Evolutionary conservation across 2,113 vertebrate genomes (phyloP), one percentile per base, ranked within the genome.

Genomic region (Chaenocephalus aceratus): DNA sequence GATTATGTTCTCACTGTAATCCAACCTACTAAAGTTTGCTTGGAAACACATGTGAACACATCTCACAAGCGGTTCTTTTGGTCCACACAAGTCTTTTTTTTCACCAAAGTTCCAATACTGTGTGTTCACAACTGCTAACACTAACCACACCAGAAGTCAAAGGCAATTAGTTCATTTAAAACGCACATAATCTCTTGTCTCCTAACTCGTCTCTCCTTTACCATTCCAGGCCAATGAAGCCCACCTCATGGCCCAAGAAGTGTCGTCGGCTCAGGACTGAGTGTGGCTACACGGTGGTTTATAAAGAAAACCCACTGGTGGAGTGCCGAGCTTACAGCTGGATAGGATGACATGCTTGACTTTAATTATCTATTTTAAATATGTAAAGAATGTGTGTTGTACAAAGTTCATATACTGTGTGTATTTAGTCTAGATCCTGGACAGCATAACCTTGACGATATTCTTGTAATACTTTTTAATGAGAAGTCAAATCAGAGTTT

Each of bases 271-370:
- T 91, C 69, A 67, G 53, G 34, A 87, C 84, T 11, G 66, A 78
- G 45, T 94, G 93, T 7, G 84, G 92, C 1, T 92, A 94, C 14
- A 72, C 12, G 0, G 82, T 92, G 0, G 72, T 94, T 72, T 93
- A 92, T 67, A 91, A 87, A 63, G 83, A 89, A 56, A 85, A 87
- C 61, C 91, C 89, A 5, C 79, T 72, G 70, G 59, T 60, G 54
- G 76, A 79, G 56, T 94, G 92, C 30, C 60, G 58, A n/a, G 70
- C 91, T n/a, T 92, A 93, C 84, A 94, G 93, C 87, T 93, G 90
- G 90, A 92, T 92, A 44, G 90, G 90, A 71, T 93, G 81, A 93
- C 11, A n/a, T 6, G 23, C 51, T 56, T 34, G 60, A 62, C 70
- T 26, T 36, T 41, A 41, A 6, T 6, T 7, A 8, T 41, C 36